Conservation (phyloP, 2,797 vertebrate genomes). For the Setipinna tenuifilis region DNA sequence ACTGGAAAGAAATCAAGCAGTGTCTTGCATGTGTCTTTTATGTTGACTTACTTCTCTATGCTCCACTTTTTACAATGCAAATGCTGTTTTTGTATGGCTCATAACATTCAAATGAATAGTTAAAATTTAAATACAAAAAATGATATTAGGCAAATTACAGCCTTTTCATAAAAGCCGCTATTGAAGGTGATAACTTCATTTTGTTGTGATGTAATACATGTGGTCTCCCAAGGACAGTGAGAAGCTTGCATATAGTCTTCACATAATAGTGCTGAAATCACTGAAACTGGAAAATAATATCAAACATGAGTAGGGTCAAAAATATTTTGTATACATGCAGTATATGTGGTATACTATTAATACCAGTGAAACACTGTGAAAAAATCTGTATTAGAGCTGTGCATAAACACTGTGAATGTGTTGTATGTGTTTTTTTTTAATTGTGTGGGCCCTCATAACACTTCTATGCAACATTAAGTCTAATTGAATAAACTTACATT, state of each 20-base stretch:
- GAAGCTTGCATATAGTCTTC: neutral
- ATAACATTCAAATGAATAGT: no score
- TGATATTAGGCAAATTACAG: neutral
- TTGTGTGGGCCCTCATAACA: neutral
- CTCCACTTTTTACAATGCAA: no score
- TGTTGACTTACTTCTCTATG: no score
- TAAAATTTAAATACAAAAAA: no score
- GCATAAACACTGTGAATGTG: neutral
- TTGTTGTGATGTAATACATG: neutral
- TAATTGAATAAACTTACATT: neutral
- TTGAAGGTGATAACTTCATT: neutral
- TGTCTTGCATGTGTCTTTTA: no score
- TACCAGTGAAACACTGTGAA: no score
- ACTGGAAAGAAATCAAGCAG: no score
- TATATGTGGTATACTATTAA: no score
- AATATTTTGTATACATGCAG: neutral
- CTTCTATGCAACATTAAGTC: neutral
- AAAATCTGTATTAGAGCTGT: no score
- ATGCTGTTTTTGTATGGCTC: no score
- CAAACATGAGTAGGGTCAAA: neutral
- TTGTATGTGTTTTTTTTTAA: neutral
- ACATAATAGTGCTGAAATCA: neutral
- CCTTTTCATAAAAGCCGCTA: neutral
- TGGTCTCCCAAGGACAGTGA: neutral
- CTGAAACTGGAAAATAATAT: no score